Evolutionary conservation across 2,113 vertebrate genomes (phyloP).

Genomic region (Columba livia): DNA sequence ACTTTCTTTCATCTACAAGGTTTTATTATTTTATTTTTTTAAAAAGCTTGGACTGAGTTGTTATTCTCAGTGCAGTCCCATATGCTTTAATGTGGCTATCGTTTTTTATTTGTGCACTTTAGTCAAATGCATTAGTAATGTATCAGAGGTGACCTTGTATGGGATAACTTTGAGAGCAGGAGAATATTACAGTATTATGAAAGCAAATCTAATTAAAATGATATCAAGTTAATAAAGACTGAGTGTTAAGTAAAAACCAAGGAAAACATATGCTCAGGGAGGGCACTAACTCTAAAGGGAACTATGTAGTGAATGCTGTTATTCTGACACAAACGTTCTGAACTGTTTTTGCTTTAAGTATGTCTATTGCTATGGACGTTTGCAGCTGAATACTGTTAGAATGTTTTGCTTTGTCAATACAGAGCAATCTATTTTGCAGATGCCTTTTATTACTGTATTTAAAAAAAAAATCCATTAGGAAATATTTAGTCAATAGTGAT

Average conservation of each 20-base stretch:
- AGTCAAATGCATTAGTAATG: constrained; percentile 29
- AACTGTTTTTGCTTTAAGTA: neutral
- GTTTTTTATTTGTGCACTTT: constrained; percentile 41
- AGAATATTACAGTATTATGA: neutral
- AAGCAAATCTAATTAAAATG: constrained; percentile 54
- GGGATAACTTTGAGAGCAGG: neutral
- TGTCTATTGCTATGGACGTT: neutral
- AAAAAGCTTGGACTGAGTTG: constrained; percentile 6
- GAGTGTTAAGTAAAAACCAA: constrained; percentile 20
- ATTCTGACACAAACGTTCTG: neutral
- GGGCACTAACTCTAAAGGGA: neutral
- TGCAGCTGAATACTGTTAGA: neutral
- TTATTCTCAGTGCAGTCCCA: constrained; percentile 36
- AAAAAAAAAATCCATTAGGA: neutral
- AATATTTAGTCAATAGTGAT: constrained; percentile 48
- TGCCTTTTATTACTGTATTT: neutral
- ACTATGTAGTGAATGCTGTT: neutral
- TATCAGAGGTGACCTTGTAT: constrained; percentile 39
- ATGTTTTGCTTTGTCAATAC: neutral
- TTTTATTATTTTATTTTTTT: neutral
- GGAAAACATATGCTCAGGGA: constrained; percentile 4
- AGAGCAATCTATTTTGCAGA: constrained; percentile 4
- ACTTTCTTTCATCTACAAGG: constrained; percentile 42
- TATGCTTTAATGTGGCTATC: constrained; percentile 46
- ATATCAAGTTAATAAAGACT: constrained; percentile 31